Evolutionary conservation across 53 echinoderm and acorn worm species (phyloP).

Genomic region (Astropecten irregularis): DNA sequence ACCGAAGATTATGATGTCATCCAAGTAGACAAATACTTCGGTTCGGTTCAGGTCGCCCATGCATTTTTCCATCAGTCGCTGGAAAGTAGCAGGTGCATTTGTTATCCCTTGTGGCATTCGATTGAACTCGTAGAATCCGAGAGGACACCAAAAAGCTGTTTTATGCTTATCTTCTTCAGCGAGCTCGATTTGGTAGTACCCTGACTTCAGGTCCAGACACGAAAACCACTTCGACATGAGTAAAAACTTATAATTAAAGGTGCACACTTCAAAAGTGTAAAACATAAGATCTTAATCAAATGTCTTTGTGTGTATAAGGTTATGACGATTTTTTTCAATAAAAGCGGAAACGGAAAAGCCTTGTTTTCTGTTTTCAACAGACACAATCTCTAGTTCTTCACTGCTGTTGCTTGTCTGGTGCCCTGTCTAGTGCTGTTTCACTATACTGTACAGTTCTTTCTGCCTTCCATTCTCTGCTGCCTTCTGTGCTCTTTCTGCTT

Average conservation of each 20-base stretch:
- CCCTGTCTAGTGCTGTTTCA: not conserved
- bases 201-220: slow-evolving; percentile 65
- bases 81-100: slow-evolving; percentile 3
- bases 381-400: too few relatives aligned
- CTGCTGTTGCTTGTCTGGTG: too few relatives aligned
- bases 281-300: not conserved
- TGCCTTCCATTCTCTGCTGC: not conserved
- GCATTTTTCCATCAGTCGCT: not conserved
- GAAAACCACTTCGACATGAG: slow-evolving; percentile 59
- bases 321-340: too few relatives aligned
- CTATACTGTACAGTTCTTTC: not conserved
- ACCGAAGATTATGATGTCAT: not conserved
- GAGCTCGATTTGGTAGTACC: slow-evolving; percentile 61
- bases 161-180: slow-evolving; percentile 54
- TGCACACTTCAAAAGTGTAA: too few relatives aligned
- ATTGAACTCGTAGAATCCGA: slow-evolving; percentile 74
- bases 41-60: not conserved
- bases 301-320: too few relatives aligned
- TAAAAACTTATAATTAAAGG: too few relatives aligned
- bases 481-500: not conserved
- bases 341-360: too few relatives aligned
- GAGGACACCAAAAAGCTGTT: slow-evolving; percentile 72
- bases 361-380: too few relatives aligned
- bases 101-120: slow-evolving; percentile 72
- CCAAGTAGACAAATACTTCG: not conserved